These are phyloP conservation scores for Pogonocherus hispidulus DNA, from an alignment of 2,888 invertebrate genomes.

Conservation along the genomic window DNA sequence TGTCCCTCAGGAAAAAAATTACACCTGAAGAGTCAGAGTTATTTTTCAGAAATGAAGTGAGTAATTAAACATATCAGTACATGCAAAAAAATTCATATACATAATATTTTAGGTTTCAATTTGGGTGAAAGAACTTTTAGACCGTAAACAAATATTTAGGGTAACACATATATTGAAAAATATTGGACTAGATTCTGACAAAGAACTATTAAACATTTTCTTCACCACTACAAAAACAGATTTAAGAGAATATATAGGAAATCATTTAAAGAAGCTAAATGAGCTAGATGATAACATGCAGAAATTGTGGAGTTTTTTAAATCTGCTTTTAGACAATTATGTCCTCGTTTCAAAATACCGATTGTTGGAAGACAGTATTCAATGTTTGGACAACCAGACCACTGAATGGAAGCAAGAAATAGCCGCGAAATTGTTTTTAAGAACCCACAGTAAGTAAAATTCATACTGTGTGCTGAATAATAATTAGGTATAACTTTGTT, in stretches of 20 bases:
- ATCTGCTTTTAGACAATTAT: slow-evolving; percentile 54
- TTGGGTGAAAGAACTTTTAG: slow-evolving; percentile 76
- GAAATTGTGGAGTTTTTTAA: slow-evolving; percentile 68
- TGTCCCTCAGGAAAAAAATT: slow-evolving; percentile 73
- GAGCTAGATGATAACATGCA: slow-evolving; percentile 62
- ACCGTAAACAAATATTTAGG: slow-evolving; percentile 76
- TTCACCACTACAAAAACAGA: slow-evolving; percentile 73
- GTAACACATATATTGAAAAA: slow-evolving; percentile 77
- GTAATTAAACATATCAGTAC: not conserved
- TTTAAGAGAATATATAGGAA: slow-evolving; percentile 77
- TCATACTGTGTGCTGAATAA: not conserved
- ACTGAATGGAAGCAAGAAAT: slow-evolving; percentile 72
- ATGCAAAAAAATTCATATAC: not conserved
- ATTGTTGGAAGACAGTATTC: slow-evolving; percentile 50
- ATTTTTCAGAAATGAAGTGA: slow-evolving; percentile 74
- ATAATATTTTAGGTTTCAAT: slow-evolving; percentile 70
- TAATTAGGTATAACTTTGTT: slow-evolving; percentile 4
- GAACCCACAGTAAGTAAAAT: slow-evolving; percentile 71
- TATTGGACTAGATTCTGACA: slow-evolving; percentile 73
- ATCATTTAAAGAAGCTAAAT: slow-evolving; percentile 73
- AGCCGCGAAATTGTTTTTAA: slow-evolving; percentile 73
- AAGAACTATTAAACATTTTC: slow-evolving; percentile 74
- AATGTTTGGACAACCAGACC: slow-evolving; percentile 65
- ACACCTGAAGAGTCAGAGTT: slow-evolving; percentile 70
- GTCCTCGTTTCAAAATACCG: slow-evolving; percentile 45